These are phyloP conservation scores for Mnemiopsis leidyi DNA, from an alignment of 37 sponge, comb jelly and placozoan genomes.

Conservation along the genomic window DNA sequence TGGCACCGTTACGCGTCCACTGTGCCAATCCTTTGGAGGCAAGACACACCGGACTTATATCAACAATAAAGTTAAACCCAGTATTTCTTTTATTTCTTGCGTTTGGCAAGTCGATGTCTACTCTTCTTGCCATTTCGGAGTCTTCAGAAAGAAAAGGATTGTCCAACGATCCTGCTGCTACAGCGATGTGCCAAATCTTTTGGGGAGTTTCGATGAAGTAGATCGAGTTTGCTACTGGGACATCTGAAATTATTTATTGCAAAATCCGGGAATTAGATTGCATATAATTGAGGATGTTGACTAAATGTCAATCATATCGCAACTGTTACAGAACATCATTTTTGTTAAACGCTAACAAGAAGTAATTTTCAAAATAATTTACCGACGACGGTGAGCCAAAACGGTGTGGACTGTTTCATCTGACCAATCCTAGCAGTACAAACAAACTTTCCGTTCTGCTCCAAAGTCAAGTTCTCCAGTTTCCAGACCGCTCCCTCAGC, in stretches of 20 bases:
- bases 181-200: background rate
- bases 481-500: background rate
- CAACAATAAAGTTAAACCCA: background rate
- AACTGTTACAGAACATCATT: too few relatives aligned
- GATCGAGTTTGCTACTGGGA: background rate
- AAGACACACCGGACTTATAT: background rate
- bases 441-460: background rate
- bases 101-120: background rate
- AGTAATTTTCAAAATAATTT: background rate
- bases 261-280: too few relatives aligned
- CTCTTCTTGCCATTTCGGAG: background rate
- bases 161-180: background rate
- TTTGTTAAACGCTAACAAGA: background rate
- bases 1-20: background rate
- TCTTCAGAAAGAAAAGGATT: background rate
- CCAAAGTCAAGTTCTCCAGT: background rate
- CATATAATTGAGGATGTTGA: too few relatives aligned
- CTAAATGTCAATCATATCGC: too few relatives aligned
- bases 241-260: background rate
- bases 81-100: background rate
- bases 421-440: slow-evolving; percentile 5
- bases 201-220: slow-evolving; percentile 11
- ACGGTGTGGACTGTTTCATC: background rate
- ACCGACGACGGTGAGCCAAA: background rate
- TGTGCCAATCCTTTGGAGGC: background rate